A percentile compares a stretch with the other conserved stretches of the same genome.
phyloP scores from a whole-genome alignment of 1,140 invertebrate species.

The Euglossa dilemma region DNA sequence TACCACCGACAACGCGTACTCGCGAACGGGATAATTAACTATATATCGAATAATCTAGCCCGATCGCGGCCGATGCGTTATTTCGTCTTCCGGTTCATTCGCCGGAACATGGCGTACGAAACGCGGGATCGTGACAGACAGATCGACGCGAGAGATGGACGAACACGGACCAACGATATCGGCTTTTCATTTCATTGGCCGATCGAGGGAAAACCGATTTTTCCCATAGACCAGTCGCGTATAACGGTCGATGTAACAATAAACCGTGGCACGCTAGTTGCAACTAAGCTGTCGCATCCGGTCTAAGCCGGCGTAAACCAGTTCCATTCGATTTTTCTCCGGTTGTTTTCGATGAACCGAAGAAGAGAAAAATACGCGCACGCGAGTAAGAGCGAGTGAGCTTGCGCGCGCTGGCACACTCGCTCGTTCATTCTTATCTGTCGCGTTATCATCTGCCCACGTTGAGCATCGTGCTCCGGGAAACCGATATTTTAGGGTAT shows the following conservation, averaged over 20 bases:
- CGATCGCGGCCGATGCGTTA: background rate
- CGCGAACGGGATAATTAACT: background rate
- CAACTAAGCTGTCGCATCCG: constrained; percentile 24
- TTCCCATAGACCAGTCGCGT: background rate
- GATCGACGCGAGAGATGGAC: background rate
- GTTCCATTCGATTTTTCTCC: constrained; percentile 51
- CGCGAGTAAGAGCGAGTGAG: background rate
- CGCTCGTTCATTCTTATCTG: constrained; percentile 24
- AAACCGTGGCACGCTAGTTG: constrained; percentile 20
- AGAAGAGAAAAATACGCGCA: constrained; percentile 29
- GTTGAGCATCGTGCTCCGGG: background rate
- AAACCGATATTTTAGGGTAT: background rate
- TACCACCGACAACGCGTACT: background rate
- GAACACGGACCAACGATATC: background rate
- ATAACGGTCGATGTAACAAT: constrained; percentile 26
- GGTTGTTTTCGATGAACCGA: constrained; percentile 40
- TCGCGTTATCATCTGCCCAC: background rate
- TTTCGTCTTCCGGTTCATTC: background rate
- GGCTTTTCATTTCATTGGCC: background rate
- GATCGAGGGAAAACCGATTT: constrained; percentile 12
- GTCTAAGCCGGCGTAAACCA: constrained; percentile 37
- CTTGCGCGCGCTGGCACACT: background rate
- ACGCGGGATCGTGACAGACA: background rate
- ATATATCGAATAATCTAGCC: background rate
- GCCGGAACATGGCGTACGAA: background rate